Evolutionary conservation across 2,888 invertebrate genomes (phyloP), one percentile per base, ranked within the genome.

Genomic region (Brenthis ino): DNA sequence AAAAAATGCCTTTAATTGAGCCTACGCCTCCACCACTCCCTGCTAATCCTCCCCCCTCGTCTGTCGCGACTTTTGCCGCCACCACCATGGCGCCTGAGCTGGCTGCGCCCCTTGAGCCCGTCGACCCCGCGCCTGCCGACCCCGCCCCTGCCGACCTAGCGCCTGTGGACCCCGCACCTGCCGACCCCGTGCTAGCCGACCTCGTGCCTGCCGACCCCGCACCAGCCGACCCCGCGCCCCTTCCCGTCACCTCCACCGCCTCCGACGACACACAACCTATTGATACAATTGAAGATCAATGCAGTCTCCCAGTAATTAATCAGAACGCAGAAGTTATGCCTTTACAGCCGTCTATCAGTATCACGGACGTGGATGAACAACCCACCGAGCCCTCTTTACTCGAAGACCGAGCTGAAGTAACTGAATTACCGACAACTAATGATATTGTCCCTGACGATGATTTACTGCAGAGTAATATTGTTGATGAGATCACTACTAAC

Each of bases 51-150:
- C 96, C 96, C 85, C 96, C 96, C 79, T 95, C 95, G 82, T 95
- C 95, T 89, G 95, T 96, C 91, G 95, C 94, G 86, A 95, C 95
- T 80, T 96, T 96, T 88, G 96, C 95, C 86, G 95, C 94, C 83
- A 94, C 94, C 83, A 95, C 95, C 75, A 95, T 95, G 94, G 95
- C 95, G 84, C 93, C 89, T 78, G 92, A 92, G 81, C 77, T 86
- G 82, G 33, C 20, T 6, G 37, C 53, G 3, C 33, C 33, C 3
- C 20, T 33, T 13, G 20, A 37, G 14, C 53, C n/a, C 37, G 33
- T 6, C 37, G 51, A 16, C 37, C 28, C n/a, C 33, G 50, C 28
- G 50, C 50, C 16, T 2, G 33, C 8, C 4, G 56, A 53, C 53
- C 20, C 20, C 12, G 0, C 12, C 82, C 56, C 33, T 2, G 28